phyloP scores from a whole-genome alignment of 2,797 vertebrate species.

The Catamblyrhynchus diadema region DNA sequence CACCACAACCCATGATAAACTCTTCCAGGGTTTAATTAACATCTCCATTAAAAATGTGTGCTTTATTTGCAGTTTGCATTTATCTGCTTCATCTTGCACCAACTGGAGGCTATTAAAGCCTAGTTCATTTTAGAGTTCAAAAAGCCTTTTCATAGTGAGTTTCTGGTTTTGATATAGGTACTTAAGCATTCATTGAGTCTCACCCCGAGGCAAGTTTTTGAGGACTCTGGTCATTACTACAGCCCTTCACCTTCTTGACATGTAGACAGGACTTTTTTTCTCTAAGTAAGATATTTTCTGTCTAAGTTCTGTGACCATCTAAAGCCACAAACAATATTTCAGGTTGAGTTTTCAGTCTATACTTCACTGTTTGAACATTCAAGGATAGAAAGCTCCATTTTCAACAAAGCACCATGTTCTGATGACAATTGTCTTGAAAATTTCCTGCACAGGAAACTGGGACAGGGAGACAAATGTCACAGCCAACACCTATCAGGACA shows the following conservation, averaged over 20 bases:
- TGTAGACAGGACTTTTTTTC: background rate
- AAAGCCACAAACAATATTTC: background rate
- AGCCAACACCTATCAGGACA: background rate
- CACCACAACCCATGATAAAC: background rate
- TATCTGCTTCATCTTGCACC: constrained; percentile 44
- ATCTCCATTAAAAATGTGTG: constrained; percentile 45
- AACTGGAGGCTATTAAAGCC: constrained; percentile 59
- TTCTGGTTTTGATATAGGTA: constrained; percentile 57
- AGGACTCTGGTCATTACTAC: background rate
- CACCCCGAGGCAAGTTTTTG: background rate
- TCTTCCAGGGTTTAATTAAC: constrained; percentile 57
- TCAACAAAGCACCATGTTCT: background rate
- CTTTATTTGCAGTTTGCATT: constrained; percentile 49
- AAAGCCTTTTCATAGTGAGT: background rate
- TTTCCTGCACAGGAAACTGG: background rate
- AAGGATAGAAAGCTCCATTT: background rate
- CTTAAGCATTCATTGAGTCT: background rate
- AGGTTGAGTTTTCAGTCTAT: background rate
- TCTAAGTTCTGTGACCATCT: background rate
- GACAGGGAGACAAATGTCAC: background rate
- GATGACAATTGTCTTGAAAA: background rate
- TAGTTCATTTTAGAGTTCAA: constrained; percentile 36
- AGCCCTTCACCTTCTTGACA: background rate
- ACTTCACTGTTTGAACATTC: background rate
- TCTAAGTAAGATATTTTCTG: background rate